phyloP scores from a whole-genome alignment of 2,113 vertebrate species.

The Scytalopus superciliaris region DNA sequence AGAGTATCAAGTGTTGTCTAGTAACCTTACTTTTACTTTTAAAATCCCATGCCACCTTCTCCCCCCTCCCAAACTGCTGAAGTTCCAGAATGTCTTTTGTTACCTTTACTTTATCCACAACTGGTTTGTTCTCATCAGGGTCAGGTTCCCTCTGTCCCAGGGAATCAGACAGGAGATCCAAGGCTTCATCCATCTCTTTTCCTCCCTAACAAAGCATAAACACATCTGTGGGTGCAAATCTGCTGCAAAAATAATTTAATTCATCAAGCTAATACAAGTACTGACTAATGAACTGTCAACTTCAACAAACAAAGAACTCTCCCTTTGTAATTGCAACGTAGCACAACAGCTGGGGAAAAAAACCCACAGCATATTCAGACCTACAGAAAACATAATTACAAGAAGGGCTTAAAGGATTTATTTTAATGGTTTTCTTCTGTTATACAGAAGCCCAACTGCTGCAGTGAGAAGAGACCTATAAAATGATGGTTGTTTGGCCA shows the following conservation, averaged over 20 bases:
- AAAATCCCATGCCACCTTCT: neutral
- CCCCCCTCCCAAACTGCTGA: neutral
- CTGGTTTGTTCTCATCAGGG: constrained; percentile 73
- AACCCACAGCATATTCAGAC: neutral
- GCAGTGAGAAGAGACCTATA: neutral
- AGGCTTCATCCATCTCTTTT: constrained; percentile 71
- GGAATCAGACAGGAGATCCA: constrained; percentile 75
- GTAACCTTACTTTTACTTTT: neutral
- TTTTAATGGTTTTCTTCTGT: neutral
- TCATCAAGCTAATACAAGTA: neutral
- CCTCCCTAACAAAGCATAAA: constrained; percentile 8
- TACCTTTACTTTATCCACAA: constrained; percentile 81
- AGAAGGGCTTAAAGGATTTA: neutral
- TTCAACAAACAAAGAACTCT: neutral
- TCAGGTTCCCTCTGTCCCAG: constrained; percentile 74
- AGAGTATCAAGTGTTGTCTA: neutral
- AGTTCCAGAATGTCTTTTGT: neutral
- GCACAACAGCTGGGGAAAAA: neutral
- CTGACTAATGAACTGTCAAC: neutral
- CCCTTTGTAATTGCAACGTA: neutral
- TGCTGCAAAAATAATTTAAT: neutral
- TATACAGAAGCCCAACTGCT: neutral
- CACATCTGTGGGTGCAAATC: neutral
- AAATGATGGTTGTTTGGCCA: neutral
- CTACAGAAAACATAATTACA: neutral